A percentile compares a stretch with the other conserved stretches of the same genome.
phyloP scores from a whole-genome alignment of 1,140 invertebrate genomes.

The Leptinotarsa lineolata region DNA sequence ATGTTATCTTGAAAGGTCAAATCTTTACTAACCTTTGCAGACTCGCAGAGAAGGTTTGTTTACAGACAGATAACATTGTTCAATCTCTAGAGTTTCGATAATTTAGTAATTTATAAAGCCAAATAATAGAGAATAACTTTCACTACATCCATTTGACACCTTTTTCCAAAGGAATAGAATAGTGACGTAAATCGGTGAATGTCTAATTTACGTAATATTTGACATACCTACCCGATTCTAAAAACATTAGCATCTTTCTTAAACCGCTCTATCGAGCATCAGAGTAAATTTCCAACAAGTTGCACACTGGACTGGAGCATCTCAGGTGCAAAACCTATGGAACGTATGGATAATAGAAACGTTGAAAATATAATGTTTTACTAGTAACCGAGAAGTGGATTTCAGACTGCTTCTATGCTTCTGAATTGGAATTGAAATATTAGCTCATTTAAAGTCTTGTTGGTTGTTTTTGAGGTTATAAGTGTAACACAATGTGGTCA shows the following conservation, averaged over 20 bases:
- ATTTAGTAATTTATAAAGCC: background rate
- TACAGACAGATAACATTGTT: conserved; percentile 49
- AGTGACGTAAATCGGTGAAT: background rate
- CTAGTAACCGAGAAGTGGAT: too few species aligned
- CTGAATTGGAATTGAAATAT: too few species aligned
- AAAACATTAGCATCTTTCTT: background rate
- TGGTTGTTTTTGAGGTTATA: too few species aligned
- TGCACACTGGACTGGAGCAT: too few species aligned
- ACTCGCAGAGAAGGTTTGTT: conserved; percentile 42
- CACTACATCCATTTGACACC: conserved; percentile 16
- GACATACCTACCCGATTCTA: background rate
- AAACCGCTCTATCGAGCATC: background rate
- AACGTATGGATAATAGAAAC: too few species aligned
- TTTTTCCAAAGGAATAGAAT: background rate
- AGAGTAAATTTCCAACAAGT: too few species aligned
- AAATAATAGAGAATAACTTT: conserved; percentile 4
- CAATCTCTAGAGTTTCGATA: background rate
- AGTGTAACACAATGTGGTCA: too few species aligned
- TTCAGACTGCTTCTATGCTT: too few species aligned
- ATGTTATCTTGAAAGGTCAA: conserved; percentile 23
- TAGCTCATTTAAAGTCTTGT: too few species aligned
- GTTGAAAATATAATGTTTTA: too few species aligned
- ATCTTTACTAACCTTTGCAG: conserved; percentile 49
- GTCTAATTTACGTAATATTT: background rate
- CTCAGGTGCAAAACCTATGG: too few species aligned